Evolutionary conservation across 2,888 invertebrate species (phyloP).

Genomic region (Caradrina kadenii): DNA sequence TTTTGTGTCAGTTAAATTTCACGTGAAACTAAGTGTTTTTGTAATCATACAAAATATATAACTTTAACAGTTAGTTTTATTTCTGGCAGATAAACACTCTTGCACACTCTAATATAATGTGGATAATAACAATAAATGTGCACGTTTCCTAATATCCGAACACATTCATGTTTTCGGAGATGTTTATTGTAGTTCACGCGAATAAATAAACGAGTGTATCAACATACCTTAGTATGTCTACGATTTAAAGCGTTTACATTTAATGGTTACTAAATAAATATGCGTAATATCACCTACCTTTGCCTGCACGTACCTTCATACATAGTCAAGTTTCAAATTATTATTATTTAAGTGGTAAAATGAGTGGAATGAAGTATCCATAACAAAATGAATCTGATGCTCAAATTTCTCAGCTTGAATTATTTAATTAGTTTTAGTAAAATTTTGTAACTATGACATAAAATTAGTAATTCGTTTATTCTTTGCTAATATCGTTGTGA

Average conservation of each 20-base stretch:
- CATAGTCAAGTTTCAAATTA: constrained; percentile 79
- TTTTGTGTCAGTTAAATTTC: constrained; percentile 61
- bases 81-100: background rate
- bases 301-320: background rate
- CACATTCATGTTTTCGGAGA: background rate
- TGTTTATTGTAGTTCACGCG: background rate
- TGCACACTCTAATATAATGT: background rate
- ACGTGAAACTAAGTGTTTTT: constrained; percentile 10
- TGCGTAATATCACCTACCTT: constrained; percentile 6
- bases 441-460: constrained; percentile 72
- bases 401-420: constrained; percentile 86
- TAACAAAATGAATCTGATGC: constrained; percentile 82
- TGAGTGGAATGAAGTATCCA: constrained; percentile 75
- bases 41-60: too few species aligned
- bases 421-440: constrained; percentile 77
- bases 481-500: constrained; percentile 78
- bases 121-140: background rate
- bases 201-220: background rate
- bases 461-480: constrained; percentile 76
- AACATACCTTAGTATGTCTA: background rate
- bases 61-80: constrained; percentile 12
- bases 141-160: too few species aligned
- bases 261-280: constrained; percentile 46
- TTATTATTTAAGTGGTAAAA: constrained; percentile 79
- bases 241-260: background rate